Evolutionary conservation across 2,888 invertebrate genomes (phyloP).

Genomic region (Halictus quadricinctus): DNA sequence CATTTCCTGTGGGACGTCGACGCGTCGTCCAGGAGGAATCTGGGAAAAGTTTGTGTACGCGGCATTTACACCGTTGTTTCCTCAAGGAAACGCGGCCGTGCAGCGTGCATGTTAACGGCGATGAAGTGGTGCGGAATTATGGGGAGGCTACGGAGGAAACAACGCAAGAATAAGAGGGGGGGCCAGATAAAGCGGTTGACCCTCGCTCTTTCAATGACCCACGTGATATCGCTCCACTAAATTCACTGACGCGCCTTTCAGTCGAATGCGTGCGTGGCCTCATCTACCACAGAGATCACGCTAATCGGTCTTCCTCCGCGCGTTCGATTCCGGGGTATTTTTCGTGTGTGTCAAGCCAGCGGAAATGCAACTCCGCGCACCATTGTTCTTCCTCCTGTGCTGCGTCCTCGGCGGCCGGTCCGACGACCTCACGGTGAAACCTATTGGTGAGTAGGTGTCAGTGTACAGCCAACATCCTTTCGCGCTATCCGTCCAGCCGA

Average conservation of each 20-base stretch:
- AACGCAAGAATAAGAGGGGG: slow-evolving; percentile 51
- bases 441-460: slow-evolving; percentile 31
- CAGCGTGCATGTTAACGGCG: slow-evolving; percentile 1
- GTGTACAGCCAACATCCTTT: neutral
- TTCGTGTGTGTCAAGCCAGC: neutral
- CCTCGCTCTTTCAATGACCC: slow-evolving; percentile 79
- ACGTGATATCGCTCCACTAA: slow-evolving; percentile 74
- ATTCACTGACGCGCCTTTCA: slow-evolving; percentile 72
- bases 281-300: slow-evolving; percentile 26
- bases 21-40: neutral
- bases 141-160: slow-evolving; percentile 62
- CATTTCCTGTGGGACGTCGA: neutral
- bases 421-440: slow-evolving; percentile 13
- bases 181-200: slow-evolving; percentile 76
- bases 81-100: neutral
- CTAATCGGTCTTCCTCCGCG: slow-evolving; percentile 13
- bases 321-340: neutral
- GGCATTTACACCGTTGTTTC: neutral
- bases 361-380: slow-evolving; percentile 44
- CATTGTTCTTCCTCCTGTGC: slow-evolving; percentile 27
- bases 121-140: slow-evolving; percentile 35
- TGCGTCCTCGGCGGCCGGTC: slow-evolving; percentile 34
- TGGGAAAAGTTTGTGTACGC: neutral
- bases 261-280: slow-evolving; percentile 62
- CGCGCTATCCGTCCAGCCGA: neutral